Evolutionary conservation across 2,797 vertebrate genomes (phyloP), one percentile per base, ranked within the genome.

Genomic region (Semaprochilodus insignis): DNA sequence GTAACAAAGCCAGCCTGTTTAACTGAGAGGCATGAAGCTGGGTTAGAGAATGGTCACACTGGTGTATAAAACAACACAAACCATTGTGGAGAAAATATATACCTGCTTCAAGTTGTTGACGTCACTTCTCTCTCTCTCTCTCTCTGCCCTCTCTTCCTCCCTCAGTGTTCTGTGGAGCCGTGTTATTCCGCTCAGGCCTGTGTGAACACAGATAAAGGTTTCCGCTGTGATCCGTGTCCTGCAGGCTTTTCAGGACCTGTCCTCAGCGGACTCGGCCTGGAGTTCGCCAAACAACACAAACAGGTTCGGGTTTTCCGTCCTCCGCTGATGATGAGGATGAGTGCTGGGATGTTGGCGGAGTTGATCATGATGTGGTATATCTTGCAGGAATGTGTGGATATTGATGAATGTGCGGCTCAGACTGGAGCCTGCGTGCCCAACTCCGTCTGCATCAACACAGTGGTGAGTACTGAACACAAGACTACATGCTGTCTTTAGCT

Each of bases 201-300:
- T 81, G 90, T 97, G 86, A 99, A 99, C 93, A 96, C 95, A 0
- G 83, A 88, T 0, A 95, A 95, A 0, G 97, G 97, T 0, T 99
- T 99, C 92, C 94, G 91, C 84, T 99, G 98, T 1, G 94, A 94
- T 69, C 92, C 96, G 4, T 99, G 98, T 87, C 97, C 98, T 21
- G 92, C 81, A 0, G 97, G 98, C 11, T 96, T 96, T 76, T 96
- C 94, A 72, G 97, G 97, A 66, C 95, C 93, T 2, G 91, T 91
- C 0, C 81, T 98, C 74, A 93, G 91, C 0, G 97, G 98, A 0
- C 95, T 95, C 0, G 97, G 97, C 23, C 88, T 94, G 0, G 95
- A 97, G 87, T 98, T 95, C 0, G 97, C 97, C 23, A 95, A 92
- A 83, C 95, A 93, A 67, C 95, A 97, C 92, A 97, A 94, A 83